Base-by-base conservation (phyloP, 2,888 invertebrate genomes). In the Torymus auratus region DNA sequence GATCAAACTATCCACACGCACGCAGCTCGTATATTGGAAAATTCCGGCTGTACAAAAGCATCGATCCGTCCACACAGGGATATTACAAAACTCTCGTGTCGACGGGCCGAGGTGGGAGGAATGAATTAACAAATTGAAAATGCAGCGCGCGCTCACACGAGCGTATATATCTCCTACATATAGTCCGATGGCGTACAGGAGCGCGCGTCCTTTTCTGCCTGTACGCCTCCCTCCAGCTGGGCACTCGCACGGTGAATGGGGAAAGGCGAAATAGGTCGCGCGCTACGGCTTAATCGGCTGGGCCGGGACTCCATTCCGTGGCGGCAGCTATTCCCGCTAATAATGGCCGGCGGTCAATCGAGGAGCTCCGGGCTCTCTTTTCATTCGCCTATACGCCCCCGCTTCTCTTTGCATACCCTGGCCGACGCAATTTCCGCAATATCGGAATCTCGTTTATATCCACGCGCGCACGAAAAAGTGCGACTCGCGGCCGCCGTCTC, bases 371-470 rank as follows among this genome's bases (percentile, higher is more conserved):
- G 17, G 60, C 60, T 60, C 60, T 60, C 20, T 20, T 61, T 61
- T 61, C 61, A 23, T 61, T 4, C 61, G 20, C 23, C 20, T 11
- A 17, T 13, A 20, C 7, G 41, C 41, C 53, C n/a, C 20, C 53
- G 15, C 55, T 11, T 12, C 11, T 56, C 15, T 56, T 15, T 14
- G 56, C 56, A 58, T 15, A 11, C 58, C 11, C 15, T 17, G 17
- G 17, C 17, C 17, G 13, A 67, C 67, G 68, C 68, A 23, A 53
- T 68, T 68, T 68, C 68, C 67, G 53, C 67, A 41, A 41, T 41
- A 41, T 41, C 41, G 41, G 41, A 41, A 41, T 41, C 58, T 17
- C 58, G 58, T 17, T 17, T 17, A n/a, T 12, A 58, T 17, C 15
- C 58, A 7, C 17, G n/a, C 58, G 0, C 58, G 17, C 58, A 41